Base-by-base conservation (phyloP, 30 jellyfish, hydroid and myxozoan genomes). In the Chrysaora quinquecirrha region DNA sequence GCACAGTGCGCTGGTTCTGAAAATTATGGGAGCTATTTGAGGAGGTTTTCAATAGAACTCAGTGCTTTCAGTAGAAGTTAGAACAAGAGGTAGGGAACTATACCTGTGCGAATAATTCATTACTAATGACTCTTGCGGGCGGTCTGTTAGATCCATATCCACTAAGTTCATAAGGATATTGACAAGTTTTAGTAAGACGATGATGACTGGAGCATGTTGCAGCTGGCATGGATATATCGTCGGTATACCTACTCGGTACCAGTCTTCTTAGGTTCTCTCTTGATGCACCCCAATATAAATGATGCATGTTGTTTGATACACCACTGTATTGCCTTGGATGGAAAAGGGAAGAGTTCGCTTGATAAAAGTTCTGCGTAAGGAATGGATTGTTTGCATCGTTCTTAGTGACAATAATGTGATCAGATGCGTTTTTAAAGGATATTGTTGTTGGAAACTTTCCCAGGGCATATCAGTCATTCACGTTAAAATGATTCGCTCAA, bases 101-200 rank as follows among this genome's bases (percentile, higher is more conserved):
- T 71, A 94, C 99, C 99, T 94, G 99, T 0, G 92, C 86, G 75
- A 82, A 82, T 32, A 94, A 28, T 52, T 69, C 92, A 68, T 94
- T 94, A 83, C 99, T 94, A 54, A 94, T 87, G 32, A 60, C 31
- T 33, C 99, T 67, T 1, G 99, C 88, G 2, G 99, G 79, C 3
- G 99, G 99, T 31, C 99, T 73, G 47, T 67, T 84, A 0, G 99
- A 94, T 1, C 99, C 99, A 72, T 48, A 52, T 62, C 99, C 99
- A 73, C 96, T 85, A 4, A 74, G 34, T 30, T 94, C 96, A 18
- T 82, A 60, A 19, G 99, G 97, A 62, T 69, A 94, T 11, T 96
- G 97, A 85, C 99, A 94, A 4, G 85, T 80, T 21, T 65, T 80
- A 22, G 75, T 30, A 20, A 4, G 48, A 21, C 73, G 75, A 25